Conservation (phyloP, 1,140 invertebrate species). For the Akabosia matsudoensis region DNA sequence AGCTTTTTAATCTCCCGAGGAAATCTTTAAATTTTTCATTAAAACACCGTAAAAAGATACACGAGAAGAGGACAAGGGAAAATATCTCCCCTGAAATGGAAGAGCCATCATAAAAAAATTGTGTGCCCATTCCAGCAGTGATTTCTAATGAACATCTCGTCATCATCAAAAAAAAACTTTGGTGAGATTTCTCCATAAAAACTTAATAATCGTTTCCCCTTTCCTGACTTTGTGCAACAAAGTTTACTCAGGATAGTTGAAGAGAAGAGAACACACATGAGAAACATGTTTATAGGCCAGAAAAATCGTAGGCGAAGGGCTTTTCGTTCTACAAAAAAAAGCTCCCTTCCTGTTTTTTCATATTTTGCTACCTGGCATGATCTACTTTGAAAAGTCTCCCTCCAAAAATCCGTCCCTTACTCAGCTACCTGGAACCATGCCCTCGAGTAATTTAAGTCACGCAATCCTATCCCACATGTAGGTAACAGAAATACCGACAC, state of each 20-base stretch:
- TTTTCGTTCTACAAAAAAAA: too few species aligned
- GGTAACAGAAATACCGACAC: neutral
- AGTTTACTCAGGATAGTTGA: too few species aligned
- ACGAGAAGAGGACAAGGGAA: neutral
- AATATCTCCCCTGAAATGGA: too few species aligned
- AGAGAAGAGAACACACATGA: too few species aligned
- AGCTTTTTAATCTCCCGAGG: slow-evolving; percentile 12
- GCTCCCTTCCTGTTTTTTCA: too few species aligned
- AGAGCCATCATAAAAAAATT: neutral
- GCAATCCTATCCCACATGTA: too few species aligned
- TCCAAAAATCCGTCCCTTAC: neutral
- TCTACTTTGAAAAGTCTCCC: slow-evolving; percentile 10
- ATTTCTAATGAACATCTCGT: neutral
- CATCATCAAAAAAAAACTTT: neutral
- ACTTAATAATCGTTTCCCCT: too few species aligned
- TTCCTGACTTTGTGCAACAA: too few species aligned
- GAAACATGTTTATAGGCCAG: too few species aligned
- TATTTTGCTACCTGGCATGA: too few species aligned
- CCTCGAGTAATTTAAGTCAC: slow-evolving; percentile 7
- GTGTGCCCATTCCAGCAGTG: neutral
- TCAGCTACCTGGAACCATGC: neutral
- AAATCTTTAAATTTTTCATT: slow-evolving; percentile 10
- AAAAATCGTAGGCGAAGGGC: too few species aligned
- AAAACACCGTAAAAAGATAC: neutral
- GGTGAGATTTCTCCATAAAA: too few species aligned